These are phyloP conservation scores for Scarus forsteni DNA, from an alignment of 2,797 vertebrate genomes.

Conservation along the genomic window DNA sequence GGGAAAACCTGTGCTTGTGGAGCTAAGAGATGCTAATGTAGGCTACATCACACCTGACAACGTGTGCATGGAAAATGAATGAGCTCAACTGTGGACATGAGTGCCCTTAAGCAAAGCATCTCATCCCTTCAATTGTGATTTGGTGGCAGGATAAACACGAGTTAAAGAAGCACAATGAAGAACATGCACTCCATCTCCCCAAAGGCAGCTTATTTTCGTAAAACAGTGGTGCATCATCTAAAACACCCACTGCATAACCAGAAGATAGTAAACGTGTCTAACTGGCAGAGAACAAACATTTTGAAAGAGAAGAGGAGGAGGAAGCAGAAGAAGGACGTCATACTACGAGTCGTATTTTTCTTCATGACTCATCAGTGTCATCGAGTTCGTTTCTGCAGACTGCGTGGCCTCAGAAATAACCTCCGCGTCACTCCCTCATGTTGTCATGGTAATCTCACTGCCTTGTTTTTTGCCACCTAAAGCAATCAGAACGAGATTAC, in stretches of 20 bases:
- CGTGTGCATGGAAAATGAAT: conserved; percentile 16
- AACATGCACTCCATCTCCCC: background rate
- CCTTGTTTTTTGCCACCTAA: conserved; percentile 57
- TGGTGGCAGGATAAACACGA: conserved; percentile 11
- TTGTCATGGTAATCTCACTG: conserved; percentile 80
- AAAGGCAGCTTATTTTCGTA: background rate
- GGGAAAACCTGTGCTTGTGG: conserved; percentile 1
- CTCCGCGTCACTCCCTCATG: conserved; percentile 57
- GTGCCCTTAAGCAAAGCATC: conserved; percentile 41
- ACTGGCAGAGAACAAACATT: background rate
- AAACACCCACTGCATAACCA: background rate
- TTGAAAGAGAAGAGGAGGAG: background rate
- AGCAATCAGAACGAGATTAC: conserved; percentile 41
- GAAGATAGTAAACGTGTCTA: background rate
- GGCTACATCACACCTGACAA: conserved; percentile 8
- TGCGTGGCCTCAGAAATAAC: conserved; percentile 46
- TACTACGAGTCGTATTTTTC: conserved; percentile 30
- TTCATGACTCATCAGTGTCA: conserved; percentile 71
- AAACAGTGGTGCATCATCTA: background rate
- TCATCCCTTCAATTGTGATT: background rate
- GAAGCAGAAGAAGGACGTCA: background rate
- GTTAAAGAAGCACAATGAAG: background rate
- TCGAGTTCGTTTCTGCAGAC: conserved; percentile 43
- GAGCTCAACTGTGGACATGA: conserved; percentile 10
- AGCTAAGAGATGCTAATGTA: conserved; percentile 28